Percentiles rank a stretch among this genome's conserved stretches.
Conservation (phyloP, 1,140 invertebrate species). For the Callitettix versicolor region DNA sequence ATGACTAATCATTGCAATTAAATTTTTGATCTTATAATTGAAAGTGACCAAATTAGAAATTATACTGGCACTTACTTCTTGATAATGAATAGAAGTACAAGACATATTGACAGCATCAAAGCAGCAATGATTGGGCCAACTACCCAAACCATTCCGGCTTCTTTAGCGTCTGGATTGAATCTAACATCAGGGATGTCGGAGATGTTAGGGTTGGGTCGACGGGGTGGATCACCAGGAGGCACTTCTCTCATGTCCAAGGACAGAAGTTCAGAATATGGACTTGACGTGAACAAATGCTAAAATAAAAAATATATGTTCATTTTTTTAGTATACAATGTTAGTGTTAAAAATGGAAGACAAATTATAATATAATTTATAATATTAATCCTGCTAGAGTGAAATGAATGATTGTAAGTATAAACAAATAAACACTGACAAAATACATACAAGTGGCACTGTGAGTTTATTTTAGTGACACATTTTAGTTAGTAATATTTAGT, state of each 20-base stretch:
- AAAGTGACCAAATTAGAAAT: no score
- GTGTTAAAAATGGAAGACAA: no score
- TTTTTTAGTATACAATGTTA: neutral
- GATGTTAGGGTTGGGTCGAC: constrained; percentile 69
- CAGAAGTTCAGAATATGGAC: constrained; percentile 81
- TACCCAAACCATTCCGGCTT: constrained; percentile 79
- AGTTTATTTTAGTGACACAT: no score
- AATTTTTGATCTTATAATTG: no score
- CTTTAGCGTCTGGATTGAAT: constrained; percentile 62
- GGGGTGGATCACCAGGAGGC: constrained; percentile 73
- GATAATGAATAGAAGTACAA: constrained; percentile 69
- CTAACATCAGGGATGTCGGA: constrained; percentile 59
- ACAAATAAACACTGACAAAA: no score
- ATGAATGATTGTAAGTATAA: no score
- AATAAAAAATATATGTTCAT: constrained; percentile 14
- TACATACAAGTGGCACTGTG: no score
- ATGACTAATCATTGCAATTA: no score
- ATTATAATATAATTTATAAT: no score
- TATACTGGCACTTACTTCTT: constrained; percentile 49
- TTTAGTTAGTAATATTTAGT: no score
- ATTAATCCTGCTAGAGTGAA: no score
- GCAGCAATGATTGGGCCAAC: constrained; percentile 72
- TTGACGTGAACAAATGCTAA: constrained; percentile 83
- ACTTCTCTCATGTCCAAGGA: constrained; percentile 81
- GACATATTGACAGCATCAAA: constrained; percentile 58